These are phyloP conservation scores for Notiomystis cincta DNA, from an alignment of 2,113 vertebrate species.

Conservation along the genomic window DNA sequence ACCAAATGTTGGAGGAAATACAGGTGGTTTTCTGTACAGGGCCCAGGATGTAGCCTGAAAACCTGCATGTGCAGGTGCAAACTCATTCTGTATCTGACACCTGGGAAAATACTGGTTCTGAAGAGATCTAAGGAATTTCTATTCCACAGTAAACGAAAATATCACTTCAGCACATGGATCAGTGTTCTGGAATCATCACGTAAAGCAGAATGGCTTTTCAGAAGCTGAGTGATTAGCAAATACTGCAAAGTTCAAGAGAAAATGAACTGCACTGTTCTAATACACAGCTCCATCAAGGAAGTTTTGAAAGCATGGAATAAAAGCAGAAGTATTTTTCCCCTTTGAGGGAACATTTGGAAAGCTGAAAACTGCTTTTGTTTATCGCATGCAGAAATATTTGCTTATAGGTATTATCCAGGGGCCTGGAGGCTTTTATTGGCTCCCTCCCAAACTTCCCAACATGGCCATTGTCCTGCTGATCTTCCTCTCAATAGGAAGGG, in stretches of 20 bases:
- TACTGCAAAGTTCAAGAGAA: neutral
- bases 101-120: neutral
- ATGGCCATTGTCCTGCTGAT: conserved; percentile 1
- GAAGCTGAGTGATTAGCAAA: neutral
- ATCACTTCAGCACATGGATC: neutral
- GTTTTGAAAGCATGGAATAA: neutral
- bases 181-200: neutral
- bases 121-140: neutral
- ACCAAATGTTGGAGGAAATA: neutral
- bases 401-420: neutral
- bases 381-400: neutral
- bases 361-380: neutral
- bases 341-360: neutral
- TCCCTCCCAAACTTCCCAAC: neutral
- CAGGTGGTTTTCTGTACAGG: neutral
- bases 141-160: neutral
- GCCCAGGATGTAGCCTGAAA: neutral
- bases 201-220: neutral
- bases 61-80: neutral
- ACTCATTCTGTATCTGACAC: neutral
- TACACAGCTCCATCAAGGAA: neutral
- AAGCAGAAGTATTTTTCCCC: neutral
- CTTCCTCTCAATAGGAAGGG: conserved; percentile 10
- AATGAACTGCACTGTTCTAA: neutral
- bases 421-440: neutral